phyloP scores from a whole-genome alignment of 2,797 vertebrate species.

The Bradypodion ventrale region DNA sequence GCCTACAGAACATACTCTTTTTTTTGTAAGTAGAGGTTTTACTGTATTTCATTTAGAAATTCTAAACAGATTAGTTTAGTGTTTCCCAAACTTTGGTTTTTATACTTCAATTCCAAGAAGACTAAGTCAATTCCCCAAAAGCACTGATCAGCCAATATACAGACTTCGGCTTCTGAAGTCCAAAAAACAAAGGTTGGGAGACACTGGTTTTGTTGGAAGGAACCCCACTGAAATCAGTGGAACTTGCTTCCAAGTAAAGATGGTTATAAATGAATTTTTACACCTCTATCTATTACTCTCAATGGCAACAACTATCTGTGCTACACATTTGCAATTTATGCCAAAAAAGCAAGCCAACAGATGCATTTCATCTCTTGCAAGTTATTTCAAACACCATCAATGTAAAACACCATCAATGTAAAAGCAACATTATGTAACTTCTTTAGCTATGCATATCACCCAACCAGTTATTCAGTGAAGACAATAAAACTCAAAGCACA shows the following conservation, averaged over 20 bases:
- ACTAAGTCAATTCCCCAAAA: too few relatives aligned
- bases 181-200: too few relatives aligned
- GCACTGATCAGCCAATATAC: too few relatives aligned
- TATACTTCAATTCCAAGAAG: too few relatives aligned
- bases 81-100: too few relatives aligned
- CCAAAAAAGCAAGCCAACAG: neutral
- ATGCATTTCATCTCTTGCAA: constrained; percentile 21
- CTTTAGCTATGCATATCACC: neutral
- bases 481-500: neutral
- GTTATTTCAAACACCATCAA: neutral
- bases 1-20: too few relatives aligned
- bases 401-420: neutral
- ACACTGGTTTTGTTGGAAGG: too few relatives aligned
- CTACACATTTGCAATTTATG: neutral
- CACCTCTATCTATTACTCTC: neutral
- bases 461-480: constrained; percentile 16
- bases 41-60: neutral
- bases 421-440: neutral
- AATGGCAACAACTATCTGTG: neutral
- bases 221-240: neutral
- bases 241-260: neutral
- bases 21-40: neutral
- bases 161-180: too few relatives aligned
- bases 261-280: neutral
- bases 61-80: neutral